Base-by-base conservation (phyloP, 2,888 invertebrate genomes). In the Chrysolina oricalcia region DNA sequence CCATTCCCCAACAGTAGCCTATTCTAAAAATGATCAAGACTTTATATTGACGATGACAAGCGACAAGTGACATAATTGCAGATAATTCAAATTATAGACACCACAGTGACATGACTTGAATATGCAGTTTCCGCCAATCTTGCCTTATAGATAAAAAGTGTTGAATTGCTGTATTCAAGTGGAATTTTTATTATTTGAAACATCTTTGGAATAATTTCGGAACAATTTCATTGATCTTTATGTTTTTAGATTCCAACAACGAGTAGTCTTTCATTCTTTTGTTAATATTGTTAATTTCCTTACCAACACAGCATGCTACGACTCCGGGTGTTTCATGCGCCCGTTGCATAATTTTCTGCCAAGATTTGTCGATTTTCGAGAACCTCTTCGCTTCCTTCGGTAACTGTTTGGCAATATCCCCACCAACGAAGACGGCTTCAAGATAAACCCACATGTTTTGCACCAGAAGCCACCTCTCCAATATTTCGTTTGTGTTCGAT, bases 381-480 rank as follows among this genome's bases (percentile, higher is more conserved):
- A 98, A 98, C 80, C 97, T 91, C 87, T 97, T 97, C 0, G 97
- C 97, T 89, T 97, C 97, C 86, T 97, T 97, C 0, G 98, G 98
- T 66, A 98, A 89, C 86, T 98, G 98, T 85, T 98, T 98, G n/a
- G 98, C 98, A 83, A 98, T 98, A 86, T 98, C 98, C 72, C 98
- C 98, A 2, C 98, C 98, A 0, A 98, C 98, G 88, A 98, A 98
- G 0, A 98, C 98, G 0, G 98, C 98, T 88, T 98, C 98, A 23
- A 98, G 90, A 86, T 98, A 98, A 0, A 98, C 98, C 98, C 98
- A 98, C 94, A 98, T 95, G 87, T 98, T 98, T 88, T 98, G 98
- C 0, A 98, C 98, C 0, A 97, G 91, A 56, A 98, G 91, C 98
- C 98, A 98, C 76, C 98, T 92, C 88, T 98, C 98, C 70, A 98